Percentiles rank a stretch among this genome's conserved stretches.
Conservation (phyloP, 2,888 invertebrate genomes). For the Amphipoea oculea region DNA sequence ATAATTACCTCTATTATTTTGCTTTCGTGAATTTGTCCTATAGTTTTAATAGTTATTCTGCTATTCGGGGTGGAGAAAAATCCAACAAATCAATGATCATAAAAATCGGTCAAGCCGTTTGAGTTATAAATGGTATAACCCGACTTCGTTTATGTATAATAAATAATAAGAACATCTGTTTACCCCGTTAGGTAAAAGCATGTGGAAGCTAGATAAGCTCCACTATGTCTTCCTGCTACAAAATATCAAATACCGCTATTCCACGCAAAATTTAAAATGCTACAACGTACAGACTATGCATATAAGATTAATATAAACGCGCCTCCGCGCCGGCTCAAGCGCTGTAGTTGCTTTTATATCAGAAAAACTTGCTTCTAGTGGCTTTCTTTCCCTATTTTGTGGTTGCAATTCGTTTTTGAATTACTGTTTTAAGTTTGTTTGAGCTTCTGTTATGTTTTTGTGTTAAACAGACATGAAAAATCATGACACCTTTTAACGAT, state of each 20-base stretch:
- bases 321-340: conserved; percentile 35
- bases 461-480: background rate
- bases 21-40: too few relatives aligned
- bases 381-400: conserved; percentile 1
- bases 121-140: too few relatives aligned
- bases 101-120: too few relatives aligned
- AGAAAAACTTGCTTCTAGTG: conserved; percentile 47
- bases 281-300: conserved; percentile 46
- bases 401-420: background rate
- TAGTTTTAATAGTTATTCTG: too few relatives aligned
- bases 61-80: too few relatives aligned
- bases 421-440: background rate
- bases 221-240: too few relatives aligned
- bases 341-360: conserved; percentile 51
- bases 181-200: background rate
- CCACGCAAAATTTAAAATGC: conserved; percentile 56
- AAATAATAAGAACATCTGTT: background rate
- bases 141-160: too few relatives aligned
- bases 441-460: background rate
- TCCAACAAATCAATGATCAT: too few relatives aligned
- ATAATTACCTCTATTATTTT: too few relatives aligned
- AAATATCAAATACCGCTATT: conserved; percentile 12
- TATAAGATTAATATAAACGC: conserved; percentile 62
- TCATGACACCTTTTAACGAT: background rate
- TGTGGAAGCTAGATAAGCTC: background rate